Evolutionary conservation across 2,113 vertebrate genomes (phyloP).

Genomic region (Otocyon megalotis): DNA sequence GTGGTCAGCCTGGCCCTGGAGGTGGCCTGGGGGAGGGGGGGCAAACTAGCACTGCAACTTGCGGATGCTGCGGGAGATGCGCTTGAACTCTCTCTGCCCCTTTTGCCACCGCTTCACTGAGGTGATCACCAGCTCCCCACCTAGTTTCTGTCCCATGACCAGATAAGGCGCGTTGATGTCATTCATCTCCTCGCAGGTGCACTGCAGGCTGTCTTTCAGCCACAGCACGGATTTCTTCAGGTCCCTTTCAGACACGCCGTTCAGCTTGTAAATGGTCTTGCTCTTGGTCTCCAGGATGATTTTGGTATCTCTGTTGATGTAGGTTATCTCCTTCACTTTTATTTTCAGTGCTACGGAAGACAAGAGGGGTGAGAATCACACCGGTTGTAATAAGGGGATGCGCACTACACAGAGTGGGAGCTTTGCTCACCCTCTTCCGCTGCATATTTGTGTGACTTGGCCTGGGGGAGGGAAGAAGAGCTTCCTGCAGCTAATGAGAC

Average conservation of each 20-base stretch:
- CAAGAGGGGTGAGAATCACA: slow-evolving; percentile 32
- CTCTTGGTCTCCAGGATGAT: slow-evolving; percentile 98
- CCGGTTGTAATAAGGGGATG: slow-evolving; percentile 64
- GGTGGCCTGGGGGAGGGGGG: not conserved
- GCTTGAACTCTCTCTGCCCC: slow-evolving; percentile 96
- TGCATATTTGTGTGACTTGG: slow-evolving; percentile 73
- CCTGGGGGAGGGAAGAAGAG: slow-evolving; percentile 75
- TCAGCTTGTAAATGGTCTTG: slow-evolving; percentile 98
- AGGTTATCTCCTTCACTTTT: slow-evolving; percentile 99
- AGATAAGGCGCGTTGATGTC: slow-evolving; percentile 97
- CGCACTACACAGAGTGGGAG: not conserved
- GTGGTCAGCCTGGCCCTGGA: not conserved
- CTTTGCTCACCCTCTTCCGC: not conserved
- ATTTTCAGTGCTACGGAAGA: slow-evolving; percentile 94
- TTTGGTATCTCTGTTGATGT: slow-evolving; percentile 98
- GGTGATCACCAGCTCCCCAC: slow-evolving; percentile 97
- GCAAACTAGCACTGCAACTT: slow-evolving; percentile 95
- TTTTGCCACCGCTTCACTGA: slow-evolving; percentile 98
- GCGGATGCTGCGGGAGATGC: slow-evolving; percentile 97
- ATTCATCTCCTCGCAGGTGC: slow-evolving; percentile 98
- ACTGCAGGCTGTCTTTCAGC: slow-evolving; percentile 97
- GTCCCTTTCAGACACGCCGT: slow-evolving; percentile 95
- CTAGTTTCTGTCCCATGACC: slow-evolving; percentile 98
- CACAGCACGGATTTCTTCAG: slow-evolving; percentile 95
- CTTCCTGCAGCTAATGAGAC: slow-evolving; percentile 85